Conservation (phyloP, 1,140 invertebrate species). For the Heliconius congener region DNA sequence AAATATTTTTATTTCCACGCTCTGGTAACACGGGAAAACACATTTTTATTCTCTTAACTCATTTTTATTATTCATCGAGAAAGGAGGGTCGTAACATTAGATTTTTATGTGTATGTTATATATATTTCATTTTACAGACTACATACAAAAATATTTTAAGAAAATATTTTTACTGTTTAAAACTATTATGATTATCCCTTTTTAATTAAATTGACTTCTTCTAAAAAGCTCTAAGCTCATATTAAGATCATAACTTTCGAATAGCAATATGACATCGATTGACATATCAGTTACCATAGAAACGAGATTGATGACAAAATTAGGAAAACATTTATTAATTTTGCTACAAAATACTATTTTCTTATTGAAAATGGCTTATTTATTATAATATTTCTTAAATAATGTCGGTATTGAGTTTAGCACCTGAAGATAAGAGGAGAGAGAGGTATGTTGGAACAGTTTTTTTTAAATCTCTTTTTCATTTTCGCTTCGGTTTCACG, state of each 20-base stretch:
- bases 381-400: constrained; percentile 35
- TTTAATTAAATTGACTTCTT: neutral
- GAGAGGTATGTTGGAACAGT: constrained; percentile 55
- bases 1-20: too few species aligned
- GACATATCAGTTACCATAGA: constrained; percentile 49
- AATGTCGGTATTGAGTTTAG: constrained; percentile 76
- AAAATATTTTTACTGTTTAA: neutral
- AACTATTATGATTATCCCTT: neutral
- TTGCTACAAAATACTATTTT: constrained; percentile 47
- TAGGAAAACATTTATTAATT: constrained; percentile 40
- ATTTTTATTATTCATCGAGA: too few species aligned
- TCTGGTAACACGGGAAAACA: too few species aligned
- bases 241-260: neutral
- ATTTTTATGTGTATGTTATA: too few species aligned
- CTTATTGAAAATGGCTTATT: constrained; percentile 54
- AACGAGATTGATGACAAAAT: constrained; percentile 53
- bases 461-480: too few species aligned
- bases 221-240: neutral
- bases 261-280: constrained; percentile 18
- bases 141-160: neutral
- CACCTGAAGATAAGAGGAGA: constrained; percentile 76
- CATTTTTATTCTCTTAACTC: too few species aligned
- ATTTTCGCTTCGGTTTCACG: too few species aligned
- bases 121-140: too few species aligned
- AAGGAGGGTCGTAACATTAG: too few species aligned